A percentile compares a stretch with the other conserved stretches of the same genome.
phyloP scores from a whole-genome alignment of 2,888 invertebrate species.

The Oscheius sp. region DNA sequence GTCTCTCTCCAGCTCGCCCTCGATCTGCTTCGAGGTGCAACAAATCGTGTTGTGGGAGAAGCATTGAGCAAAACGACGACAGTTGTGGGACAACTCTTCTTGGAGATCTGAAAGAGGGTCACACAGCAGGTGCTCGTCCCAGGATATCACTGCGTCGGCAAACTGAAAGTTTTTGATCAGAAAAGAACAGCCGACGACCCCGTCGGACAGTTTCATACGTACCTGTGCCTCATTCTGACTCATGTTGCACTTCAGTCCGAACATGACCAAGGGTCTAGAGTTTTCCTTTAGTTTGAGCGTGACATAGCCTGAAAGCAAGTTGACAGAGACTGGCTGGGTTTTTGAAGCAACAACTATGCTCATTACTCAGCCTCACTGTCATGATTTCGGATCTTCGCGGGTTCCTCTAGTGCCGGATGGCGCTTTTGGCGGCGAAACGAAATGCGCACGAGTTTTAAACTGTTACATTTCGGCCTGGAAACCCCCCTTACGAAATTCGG shows the following conservation, averaged over 20 bases:
- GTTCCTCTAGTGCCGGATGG: too few species aligned
- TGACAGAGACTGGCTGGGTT: neutral
- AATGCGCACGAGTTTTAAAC: too few species aligned
- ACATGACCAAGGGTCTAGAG: slow-evolving; percentile 60
- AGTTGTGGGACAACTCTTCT: slow-evolving; percentile 52
- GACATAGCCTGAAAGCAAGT: slow-evolving; percentile 43
- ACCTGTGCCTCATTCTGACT: slow-evolving; percentile 54
- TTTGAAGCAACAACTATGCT: too few species aligned
- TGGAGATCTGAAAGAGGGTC: slow-evolving; percentile 46
- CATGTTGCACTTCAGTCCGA: slow-evolving; percentile 58
- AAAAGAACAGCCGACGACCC: neutral
- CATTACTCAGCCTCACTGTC: too few species aligned
- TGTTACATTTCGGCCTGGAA: too few species aligned
- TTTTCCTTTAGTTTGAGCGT: slow-evolving; percentile 42
- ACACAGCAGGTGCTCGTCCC: slow-evolving; percentile 55
- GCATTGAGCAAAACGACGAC: slow-evolving; percentile 55
- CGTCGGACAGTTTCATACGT: neutral
- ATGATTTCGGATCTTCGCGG: too few species aligned
- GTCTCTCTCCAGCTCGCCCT: slow-evolving; percentile 42
- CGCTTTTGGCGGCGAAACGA: too few species aligned
- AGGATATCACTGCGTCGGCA: slow-evolving; percentile 50
- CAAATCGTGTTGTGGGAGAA: slow-evolving; percentile 57
- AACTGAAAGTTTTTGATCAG: slow-evolving; percentile 38
- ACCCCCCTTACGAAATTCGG: too few species aligned
- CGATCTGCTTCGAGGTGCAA: slow-evolving; percentile 53